Evolutionary conservation across 2,797 vertebrate genomes (phyloP).

Genomic region (Hydrophis major): DNA sequence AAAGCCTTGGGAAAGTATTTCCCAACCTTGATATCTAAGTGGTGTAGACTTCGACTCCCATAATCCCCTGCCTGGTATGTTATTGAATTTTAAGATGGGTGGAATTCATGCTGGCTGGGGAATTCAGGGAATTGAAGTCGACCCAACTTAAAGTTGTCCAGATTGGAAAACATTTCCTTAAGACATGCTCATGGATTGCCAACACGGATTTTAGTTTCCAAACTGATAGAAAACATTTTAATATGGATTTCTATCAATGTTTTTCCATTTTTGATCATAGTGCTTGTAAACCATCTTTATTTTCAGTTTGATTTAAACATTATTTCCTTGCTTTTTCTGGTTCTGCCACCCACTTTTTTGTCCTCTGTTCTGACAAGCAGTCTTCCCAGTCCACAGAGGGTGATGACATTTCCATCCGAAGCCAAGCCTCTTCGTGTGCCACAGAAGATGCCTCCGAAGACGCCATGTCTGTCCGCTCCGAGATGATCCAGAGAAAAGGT

Average conservation of each 20-base stretch:
- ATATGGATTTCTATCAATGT: neutral
- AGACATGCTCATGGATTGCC: neutral
- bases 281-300: neutral
- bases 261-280: neutral
- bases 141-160: neutral
- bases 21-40: neutral
- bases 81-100: neutral
- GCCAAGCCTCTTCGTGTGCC: constrained; percentile 68
- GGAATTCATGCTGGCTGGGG: neutral
- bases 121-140: neutral
- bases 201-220: neutral
- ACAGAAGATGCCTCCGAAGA: constrained; percentile 71
- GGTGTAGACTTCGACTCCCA: neutral
- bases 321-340: neutral
- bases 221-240: neutral
- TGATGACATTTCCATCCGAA: constrained; percentile 74
- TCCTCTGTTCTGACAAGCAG: constrained; percentile 58
- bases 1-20: neutral
- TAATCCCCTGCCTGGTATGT: neutral
- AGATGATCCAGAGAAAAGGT: constrained; percentile 81
- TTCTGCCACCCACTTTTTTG: neutral
- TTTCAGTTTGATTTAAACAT: neutral
- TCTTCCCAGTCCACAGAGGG: constrained; percentile 75
- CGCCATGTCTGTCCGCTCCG: constrained; percentile 72
- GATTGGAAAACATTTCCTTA: neutral